Base-by-base conservation (phyloP, 1,140 invertebrate genomes). In the Bombus haemorrhoidalis region DNA sequence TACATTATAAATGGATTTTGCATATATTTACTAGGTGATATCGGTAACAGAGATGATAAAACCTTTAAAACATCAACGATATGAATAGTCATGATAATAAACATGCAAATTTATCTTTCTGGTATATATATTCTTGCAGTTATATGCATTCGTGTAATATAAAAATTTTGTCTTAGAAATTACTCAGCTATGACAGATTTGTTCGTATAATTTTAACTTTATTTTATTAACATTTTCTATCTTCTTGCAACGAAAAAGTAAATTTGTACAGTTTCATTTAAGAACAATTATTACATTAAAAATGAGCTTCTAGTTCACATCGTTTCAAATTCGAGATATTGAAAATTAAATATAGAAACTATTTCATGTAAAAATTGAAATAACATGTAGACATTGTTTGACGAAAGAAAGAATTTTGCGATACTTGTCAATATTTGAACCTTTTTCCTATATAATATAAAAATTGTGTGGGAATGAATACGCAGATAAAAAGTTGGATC, bases 81-180 rank as follows among this genome's bases (percentile, higher is more conserved):
- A 68, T 68, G 66, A 68, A 68, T 68, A 68, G 22, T 68, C 34
- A 68, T 68, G 66, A 37, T 37, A 68, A 68, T 68, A 68, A 68
- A 37, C 34, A 68, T 68, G 66, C 34, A 68, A 68, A 68, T 68
- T 68, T 34, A 37, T 22, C 66, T 68, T 68, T 68, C 34, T 25
- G 18, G 1, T 9, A 9, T 68, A 25, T 8, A 37, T 68, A 68
- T 22, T 68, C 34, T 3, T 68, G 15, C 22, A 34, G 32, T 34
- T 68, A 34, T 22, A 37, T 25, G 15, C 66, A 22, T 68, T 34
- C 66, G 18, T 37, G 66, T 68, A 34, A 68, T 18, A 25, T 34
- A 34, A 68, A 37, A 68, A 68, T 37, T 34, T 37, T 25, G 18
- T 37, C 32, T 34, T 68, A 22, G 1, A 68, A 37, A 68, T 68